Percentiles rank a stretch among this genome's conserved stretches.
phyloP scores from a whole-genome alignment of 2,113 vertebrate genomes.

The Hippocampus abdominalis region DNA sequence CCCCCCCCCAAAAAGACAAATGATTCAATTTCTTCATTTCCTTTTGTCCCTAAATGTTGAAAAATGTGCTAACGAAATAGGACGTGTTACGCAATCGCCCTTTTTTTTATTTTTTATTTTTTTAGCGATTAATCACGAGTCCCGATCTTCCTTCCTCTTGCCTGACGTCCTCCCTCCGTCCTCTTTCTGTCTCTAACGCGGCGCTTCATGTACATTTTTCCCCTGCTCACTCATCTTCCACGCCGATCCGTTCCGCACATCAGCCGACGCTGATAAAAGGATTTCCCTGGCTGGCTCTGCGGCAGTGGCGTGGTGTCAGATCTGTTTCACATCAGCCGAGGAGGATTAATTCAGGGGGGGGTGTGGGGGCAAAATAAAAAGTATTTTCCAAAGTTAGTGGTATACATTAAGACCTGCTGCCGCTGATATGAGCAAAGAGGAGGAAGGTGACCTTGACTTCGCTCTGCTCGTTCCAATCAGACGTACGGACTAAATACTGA shows the following conservation, averaged over 20 bases:
- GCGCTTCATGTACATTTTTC: slow-evolving; percentile 5
- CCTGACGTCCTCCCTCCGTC: not conserved
- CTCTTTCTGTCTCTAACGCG: slow-evolving; percentile 2
- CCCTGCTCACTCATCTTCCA: not conserved
- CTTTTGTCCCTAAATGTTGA: not conserved
- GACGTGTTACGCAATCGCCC: not conserved
- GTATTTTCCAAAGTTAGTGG: slow-evolving; percentile 1
- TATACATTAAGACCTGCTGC: not conserved
- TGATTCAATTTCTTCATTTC: not conserved
- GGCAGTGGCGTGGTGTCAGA: slow-evolving; percentile 8
- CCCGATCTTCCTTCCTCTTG: not conserved
- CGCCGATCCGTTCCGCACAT: slow-evolving; percentile 9
- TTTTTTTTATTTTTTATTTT: not conserved
- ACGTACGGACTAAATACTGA: not conserved
- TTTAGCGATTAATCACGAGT: not conserved
- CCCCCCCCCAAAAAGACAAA: not conserved
- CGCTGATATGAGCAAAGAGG: not conserved
- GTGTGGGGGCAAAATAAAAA: not conserved
- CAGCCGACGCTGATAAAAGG: slow-evolving; percentile 9
- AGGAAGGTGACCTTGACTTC: slow-evolving; percentile 1
- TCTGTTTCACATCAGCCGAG: slow-evolving; percentile 11
- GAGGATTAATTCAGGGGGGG: not conserved
- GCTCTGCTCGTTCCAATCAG: not conserved
- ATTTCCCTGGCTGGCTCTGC: slow-evolving; percentile 6
- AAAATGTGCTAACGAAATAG: not conserved